Conservation (phyloP, 2,888 invertebrate genomes). For the Orgyia antiqua region DNA sequence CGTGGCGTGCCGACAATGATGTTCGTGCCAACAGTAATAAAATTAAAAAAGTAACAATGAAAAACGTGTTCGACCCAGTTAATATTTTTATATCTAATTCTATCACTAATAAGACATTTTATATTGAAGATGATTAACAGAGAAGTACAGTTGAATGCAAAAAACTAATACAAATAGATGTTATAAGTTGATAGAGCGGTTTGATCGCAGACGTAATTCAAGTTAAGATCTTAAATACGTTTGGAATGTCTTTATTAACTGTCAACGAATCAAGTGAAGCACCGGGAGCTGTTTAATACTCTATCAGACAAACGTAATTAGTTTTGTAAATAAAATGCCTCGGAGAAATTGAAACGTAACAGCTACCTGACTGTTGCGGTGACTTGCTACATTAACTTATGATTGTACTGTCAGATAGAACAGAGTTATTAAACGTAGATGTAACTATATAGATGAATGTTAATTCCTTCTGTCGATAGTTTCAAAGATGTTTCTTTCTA, state of each 20-base stretch:
- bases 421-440: constrained; percentile 27
- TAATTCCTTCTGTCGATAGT: constrained; percentile 16
- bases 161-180: constrained; percentile 25
- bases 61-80: constrained; percentile 38
- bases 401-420: constrained; percentile 42
- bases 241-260: constrained; percentile 76
- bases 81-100: constrained; percentile 39
- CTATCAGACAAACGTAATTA: constrained; percentile 77
- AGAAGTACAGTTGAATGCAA: constrained; percentile 38
- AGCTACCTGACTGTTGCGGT: constrained; percentile 66
- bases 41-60: constrained; percentile 49
- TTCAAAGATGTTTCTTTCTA: too few relatives aligned
- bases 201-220: constrained; percentile 50
- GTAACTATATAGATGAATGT: constrained; percentile 21
- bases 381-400: constrained; percentile 66
- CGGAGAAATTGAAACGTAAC: constrained; percentile 73
- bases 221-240: constrained; percentile 58
- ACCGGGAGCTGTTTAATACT: constrained; percentile 67
- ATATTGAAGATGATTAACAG: constrained; percentile 34
- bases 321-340: constrained; percentile 78
- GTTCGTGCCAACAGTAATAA: constrained; percentile 72
- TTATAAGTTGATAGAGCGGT: constrained; percentile 52
- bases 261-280: constrained; percentile 67
- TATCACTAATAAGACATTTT: constrained; percentile 37
- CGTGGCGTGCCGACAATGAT: constrained; percentile 68